Evolutionary conservation across 1,140 invertebrate species (phyloP), one percentile per base, ranked within the genome.

Genomic region (Ostrea denselamellosa): DNA sequence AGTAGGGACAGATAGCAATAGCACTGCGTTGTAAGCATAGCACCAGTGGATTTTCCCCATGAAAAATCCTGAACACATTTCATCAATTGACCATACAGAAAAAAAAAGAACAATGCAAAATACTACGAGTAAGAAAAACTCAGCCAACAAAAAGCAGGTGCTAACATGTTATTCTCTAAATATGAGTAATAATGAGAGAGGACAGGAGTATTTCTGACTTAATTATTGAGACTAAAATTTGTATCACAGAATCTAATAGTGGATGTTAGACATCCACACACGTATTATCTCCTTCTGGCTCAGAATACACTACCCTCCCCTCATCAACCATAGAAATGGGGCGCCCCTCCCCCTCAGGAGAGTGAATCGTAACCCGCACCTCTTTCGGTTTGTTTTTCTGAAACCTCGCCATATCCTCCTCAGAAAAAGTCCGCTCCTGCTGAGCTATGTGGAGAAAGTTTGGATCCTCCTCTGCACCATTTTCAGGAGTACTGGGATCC

Each of bases 391-490:
- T 58, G 53, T 44, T 22, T 34, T 56, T 10, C 53, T 85, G 83
- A 51, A 65, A 34, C 58, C 83, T 44, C 17, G 88, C 86, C 86
- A 90, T 90, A 52, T 90, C 88, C 85, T 93, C 92, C 44, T 92
- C 91, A 0, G 91, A 93, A 87, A 92, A 92, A 12, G 92, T 91
- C 52, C 89, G 85, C 77, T 93, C 92, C 86, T 93, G 92, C 28
- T 91, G 86, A 51, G 92, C 92, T 25, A 93, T 87, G 84, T 92
- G 92, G 53, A 90, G 91, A 25, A 90, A 83, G 12, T 89, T 22
- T 51, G 68, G 89, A 25, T 91, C 87, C 54, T 90, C 89, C 19
- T 92, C 90, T 14, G 86, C 86, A 4, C 90, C 91, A 65, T 91
- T 91, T 62, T 93, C 91, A 14, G 92, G 91, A 1, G 92, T 92